phyloP scores from a whole-genome alignment of 1,140 invertebrate genomes.

The Xylocopa sonorina region DNA sequence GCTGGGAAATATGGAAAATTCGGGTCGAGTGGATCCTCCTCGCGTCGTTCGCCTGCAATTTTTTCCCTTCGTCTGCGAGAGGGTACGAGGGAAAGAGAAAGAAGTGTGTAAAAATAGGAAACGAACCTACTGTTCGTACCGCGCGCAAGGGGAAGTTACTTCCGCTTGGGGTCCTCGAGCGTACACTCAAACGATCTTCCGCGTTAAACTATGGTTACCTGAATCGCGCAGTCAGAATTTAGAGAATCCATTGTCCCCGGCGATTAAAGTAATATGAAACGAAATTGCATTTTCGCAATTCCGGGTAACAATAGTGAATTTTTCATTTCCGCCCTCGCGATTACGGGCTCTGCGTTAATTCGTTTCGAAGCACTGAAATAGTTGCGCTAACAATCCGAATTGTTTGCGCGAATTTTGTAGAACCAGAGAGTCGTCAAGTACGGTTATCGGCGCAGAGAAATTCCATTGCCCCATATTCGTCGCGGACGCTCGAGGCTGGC shows the following conservation, averaged over 20 bases:
- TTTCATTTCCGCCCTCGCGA: not conserved
- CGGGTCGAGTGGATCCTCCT: constrained; percentile 64
- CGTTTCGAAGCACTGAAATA: not conserved
- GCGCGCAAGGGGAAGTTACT: constrained; percentile 54
- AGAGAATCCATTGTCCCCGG: not conserved
- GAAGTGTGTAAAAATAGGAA: constrained; percentile 56
- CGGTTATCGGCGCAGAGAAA: no score
- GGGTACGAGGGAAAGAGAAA: constrained; percentile 53
- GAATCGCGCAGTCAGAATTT: not conserved
- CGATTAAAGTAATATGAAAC: not conserved
- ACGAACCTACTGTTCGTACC: constrained; percentile 59
- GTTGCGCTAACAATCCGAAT: not conserved
- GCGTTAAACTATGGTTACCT: not conserved
- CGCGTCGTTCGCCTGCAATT: constrained; percentile 62
- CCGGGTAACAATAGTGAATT: not conserved
- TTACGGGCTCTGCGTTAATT: not conserved
- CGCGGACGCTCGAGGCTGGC: no score
- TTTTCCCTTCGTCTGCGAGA: constrained; percentile 55
- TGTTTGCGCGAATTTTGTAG: not conserved
- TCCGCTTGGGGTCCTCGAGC: not conserved
- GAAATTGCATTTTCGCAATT: not conserved
- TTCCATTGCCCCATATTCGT: no score
- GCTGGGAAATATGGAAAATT: constrained; percentile 64
- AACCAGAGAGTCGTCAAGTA: no score
- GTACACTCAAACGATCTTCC: not conserved